These are phyloP conservation scores for Leptogaster cylindrica DNA, from an alignment of 2,888 invertebrate species.

Conservation along the genomic window DNA sequence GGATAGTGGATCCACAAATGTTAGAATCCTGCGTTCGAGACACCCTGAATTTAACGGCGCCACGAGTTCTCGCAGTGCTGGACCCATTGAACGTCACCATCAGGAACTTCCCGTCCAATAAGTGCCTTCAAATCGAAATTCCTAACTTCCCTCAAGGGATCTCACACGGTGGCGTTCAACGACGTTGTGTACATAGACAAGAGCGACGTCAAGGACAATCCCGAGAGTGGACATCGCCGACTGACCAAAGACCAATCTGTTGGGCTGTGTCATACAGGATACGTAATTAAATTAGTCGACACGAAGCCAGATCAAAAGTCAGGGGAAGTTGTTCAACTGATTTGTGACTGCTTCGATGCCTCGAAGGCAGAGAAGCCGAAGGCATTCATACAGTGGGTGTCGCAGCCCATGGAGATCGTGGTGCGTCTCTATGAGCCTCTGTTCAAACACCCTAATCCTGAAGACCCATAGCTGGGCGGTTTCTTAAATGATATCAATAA, in stretches of 20 bases:
- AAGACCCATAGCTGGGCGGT: constrained; percentile 86
- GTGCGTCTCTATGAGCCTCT: constrained; percentile 89
- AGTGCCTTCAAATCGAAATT: no score
- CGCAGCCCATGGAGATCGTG: constrained; percentile 80
- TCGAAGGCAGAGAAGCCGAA: constrained; percentile 86
- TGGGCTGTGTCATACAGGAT: constrained; percentile 90
- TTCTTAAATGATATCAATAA: constrained; percentile 88
- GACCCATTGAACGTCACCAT: constrained; percentile 89
- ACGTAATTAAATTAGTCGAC: constrained; percentile 73
- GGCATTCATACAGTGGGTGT: constrained; percentile 99
- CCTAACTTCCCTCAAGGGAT: constrained; percentile 77
- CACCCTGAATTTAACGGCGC: constrained; percentile 84
- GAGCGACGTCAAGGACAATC: constrained; percentile 84
- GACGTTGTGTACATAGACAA: constrained; percentile 86
- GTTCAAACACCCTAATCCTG: constrained; percentile 96
- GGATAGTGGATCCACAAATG: constrained; percentile 91
- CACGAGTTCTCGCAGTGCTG: constrained; percentile 90
- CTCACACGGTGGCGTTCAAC: constrained; percentile 77
- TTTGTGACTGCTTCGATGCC: constrained; percentile 75
- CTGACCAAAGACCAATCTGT: constrained; percentile 85
- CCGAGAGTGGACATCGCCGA: constrained; percentile 88
- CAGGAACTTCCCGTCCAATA: constrained; percentile 93
- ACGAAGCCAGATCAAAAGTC: constrained; percentile 67
- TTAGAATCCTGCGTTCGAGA: constrained; percentile 93
- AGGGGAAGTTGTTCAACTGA: constrained; percentile 73